Evolutionary conservation across 1,140 invertebrate genomes (phyloP).

Genomic region (Steinernema khuongi): DNA sequence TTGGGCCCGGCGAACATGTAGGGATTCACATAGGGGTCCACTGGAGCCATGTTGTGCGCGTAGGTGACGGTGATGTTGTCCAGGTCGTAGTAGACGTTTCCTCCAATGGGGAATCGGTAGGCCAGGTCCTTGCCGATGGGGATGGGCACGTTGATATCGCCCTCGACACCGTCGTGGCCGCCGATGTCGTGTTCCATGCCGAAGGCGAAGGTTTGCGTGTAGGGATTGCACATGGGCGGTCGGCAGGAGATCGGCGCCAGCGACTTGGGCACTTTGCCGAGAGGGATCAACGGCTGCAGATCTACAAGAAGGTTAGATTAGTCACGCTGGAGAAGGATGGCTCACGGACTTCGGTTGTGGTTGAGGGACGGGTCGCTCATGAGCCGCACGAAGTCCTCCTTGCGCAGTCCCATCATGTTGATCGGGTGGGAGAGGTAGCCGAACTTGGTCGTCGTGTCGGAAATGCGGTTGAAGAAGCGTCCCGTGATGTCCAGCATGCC

Average conservation of each 20-base stretch:
- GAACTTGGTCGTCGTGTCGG: constrained; percentile 34
- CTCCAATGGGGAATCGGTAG: constrained; percentile 32
- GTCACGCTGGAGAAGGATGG: background rate
- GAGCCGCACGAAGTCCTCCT: constrained; percentile 31
- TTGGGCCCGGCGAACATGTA: too few species aligned
- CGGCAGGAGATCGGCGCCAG: constrained; percentile 31
- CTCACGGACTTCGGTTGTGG: constrained; percentile 30
- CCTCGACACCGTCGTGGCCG: constrained; percentile 34
- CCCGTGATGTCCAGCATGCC: constrained; percentile 42
- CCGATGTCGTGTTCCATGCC: constrained; percentile 36
- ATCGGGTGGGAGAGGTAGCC: constrained; percentile 37
- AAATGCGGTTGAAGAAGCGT: constrained; percentile 37
- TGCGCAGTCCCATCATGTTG: constrained; percentile 33
- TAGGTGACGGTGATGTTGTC: constrained; percentile 35
- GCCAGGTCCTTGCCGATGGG: constrained; percentile 36
- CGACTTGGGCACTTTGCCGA: constrained; percentile 28
- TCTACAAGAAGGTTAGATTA: constrained; percentile 15
- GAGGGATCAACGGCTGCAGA: constrained; percentile 31
- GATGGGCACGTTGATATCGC: constrained; percentile 37
- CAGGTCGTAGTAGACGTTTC: constrained; percentile 40
- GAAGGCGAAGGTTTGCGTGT: constrained; percentile 31
- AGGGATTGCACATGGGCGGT: constrained; percentile 39
- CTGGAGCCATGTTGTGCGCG: constrained; percentile 30
- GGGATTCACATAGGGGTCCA: too few species aligned
- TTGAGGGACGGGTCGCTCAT: constrained; percentile 30